Percentiles rank a stretch among this genome's conserved stretches.
phyloP scores from a whole-genome alignment of 2,113 vertebrate species.

The Muscicapa adusta region DNA sequence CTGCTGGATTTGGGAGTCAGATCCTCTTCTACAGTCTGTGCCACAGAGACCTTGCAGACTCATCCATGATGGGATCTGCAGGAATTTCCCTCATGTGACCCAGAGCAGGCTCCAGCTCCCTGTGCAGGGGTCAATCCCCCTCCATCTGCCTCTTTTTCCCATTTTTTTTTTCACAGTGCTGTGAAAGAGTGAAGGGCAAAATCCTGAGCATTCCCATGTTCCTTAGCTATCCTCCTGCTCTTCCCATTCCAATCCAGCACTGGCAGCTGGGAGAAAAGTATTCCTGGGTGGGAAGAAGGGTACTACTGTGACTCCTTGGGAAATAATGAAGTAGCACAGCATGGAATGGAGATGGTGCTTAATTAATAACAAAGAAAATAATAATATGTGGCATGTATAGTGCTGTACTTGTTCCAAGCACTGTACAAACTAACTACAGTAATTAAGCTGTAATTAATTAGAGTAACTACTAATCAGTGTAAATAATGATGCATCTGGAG shows the following conservation, averaged over 20 bases:
- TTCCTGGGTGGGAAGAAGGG: background rate
- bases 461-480: constrained; percentile 65
- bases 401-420: constrained; percentile 56
- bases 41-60: background rate
- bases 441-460: constrained; percentile 69
- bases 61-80: background rate
- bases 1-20: background rate
- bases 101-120: background rate
- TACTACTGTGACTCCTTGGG: background rate
- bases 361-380: constrained; percentile 45
- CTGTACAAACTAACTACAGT: constrained; percentile 63
- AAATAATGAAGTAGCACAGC: constrained; percentile 26
- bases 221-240: background rate
- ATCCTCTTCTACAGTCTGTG: background rate
- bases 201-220: background rate
- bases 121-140: rapidly evolving
- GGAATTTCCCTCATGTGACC: background rate
- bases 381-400: constrained; percentile 42
- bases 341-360: constrained; percentile 25
- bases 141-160: background rate
- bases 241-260: background rate
- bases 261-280: background rate
- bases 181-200: background rate
- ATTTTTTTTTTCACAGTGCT: background rate
- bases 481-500: constrained; percentile 68